phyloP scores from a whole-genome alignment of 2,888 invertebrate genomes.

The Drosophila pegasa region DNA sequence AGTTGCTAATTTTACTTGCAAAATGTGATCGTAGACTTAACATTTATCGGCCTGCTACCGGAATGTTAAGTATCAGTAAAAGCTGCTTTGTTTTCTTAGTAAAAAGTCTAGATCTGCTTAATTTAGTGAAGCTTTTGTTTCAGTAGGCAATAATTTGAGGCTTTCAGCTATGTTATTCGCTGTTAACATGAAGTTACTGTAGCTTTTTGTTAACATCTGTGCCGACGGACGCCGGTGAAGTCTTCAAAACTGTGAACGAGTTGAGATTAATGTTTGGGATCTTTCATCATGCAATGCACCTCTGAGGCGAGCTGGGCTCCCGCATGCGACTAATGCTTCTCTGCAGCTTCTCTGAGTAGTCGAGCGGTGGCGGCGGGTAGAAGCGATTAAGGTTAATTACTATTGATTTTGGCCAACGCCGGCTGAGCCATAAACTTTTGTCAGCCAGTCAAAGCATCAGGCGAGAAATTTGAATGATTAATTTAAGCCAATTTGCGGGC shows the following conservation, averaged over 20 bases:
- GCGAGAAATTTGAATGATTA: slow-evolving; percentile 67
- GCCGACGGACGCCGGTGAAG: not conserved
- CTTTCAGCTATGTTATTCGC: not conserved
- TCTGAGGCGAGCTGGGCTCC: slow-evolving; percentile 1
- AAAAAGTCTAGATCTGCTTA: too few relatives aligned
- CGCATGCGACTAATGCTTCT: slow-evolving; percentile 23
- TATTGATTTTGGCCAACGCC: slow-evolving; percentile 66
- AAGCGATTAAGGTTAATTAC: slow-evolving; percentile 74
- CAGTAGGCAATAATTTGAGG: too few relatives aligned
- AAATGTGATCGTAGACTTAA: too few relatives aligned
- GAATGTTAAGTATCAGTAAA: too few relatives aligned
- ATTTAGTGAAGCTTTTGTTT: too few relatives aligned
- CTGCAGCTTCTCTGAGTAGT: slow-evolving; percentile 36
- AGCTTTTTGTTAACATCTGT: not conserved
- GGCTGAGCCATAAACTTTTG: slow-evolving; percentile 44
- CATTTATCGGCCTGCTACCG: too few relatives aligned
- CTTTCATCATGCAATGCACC: slow-evolving; percentile 9
- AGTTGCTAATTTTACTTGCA: too few relatives aligned
- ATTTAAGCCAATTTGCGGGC: slow-evolving; percentile 64
- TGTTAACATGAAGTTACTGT: not conserved
- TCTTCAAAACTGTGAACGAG: not conserved
- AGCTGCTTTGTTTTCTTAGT: too few relatives aligned
- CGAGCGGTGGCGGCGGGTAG: slow-evolving; percentile 11
- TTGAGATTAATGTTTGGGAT: slow-evolving; percentile 9
- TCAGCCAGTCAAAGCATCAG: slow-evolving; percentile 61